Conservation (phyloP, 2,113 vertebrate species). For the Erpornis zantholeuca region DNA sequence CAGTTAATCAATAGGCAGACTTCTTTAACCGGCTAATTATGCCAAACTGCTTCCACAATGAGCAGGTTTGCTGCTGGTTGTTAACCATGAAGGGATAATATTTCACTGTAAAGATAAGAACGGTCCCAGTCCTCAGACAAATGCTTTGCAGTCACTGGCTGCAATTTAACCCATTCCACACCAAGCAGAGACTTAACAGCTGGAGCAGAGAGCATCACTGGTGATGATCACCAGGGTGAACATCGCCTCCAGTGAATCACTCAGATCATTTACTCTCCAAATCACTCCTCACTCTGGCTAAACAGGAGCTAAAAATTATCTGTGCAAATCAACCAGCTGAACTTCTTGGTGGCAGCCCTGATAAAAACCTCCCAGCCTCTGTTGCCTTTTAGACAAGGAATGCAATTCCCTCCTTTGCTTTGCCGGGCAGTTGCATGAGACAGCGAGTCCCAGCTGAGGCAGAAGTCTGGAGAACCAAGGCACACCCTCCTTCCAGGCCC, state of each 20-base stretch:
- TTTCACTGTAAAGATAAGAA: constrained; percentile 49
- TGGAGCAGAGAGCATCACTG: too few species aligned
- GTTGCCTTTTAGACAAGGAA: background rate
- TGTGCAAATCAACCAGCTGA: background rate
- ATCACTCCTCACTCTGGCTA: background rate
- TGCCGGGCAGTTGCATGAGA: background rate
- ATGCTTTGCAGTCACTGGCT: background rate
- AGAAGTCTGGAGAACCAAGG: background rate
- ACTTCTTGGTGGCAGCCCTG: background rate
- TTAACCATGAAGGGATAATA: constrained; percentile 61
- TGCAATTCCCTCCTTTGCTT: background rate
- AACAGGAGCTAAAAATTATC: background rate
- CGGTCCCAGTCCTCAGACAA: background rate
- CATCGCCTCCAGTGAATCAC: background rate
- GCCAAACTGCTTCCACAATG: constrained; percentile 47
- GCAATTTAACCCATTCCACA: background rate
- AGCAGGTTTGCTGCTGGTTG: constrained; percentile 49
- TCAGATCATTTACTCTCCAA: background rate
- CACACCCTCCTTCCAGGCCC: background rate
- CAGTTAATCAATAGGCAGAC: constrained; percentile 69
- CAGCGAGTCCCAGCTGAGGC: background rate
- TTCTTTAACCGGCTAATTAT: constrained; percentile 68
- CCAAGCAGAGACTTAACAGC: background rate
- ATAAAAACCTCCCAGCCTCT: background rate
- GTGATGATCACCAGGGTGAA: too few species aligned